Conservation (phyloP, 2,888 invertebrate genomes). For the Chorisops tibialis region DNA sequence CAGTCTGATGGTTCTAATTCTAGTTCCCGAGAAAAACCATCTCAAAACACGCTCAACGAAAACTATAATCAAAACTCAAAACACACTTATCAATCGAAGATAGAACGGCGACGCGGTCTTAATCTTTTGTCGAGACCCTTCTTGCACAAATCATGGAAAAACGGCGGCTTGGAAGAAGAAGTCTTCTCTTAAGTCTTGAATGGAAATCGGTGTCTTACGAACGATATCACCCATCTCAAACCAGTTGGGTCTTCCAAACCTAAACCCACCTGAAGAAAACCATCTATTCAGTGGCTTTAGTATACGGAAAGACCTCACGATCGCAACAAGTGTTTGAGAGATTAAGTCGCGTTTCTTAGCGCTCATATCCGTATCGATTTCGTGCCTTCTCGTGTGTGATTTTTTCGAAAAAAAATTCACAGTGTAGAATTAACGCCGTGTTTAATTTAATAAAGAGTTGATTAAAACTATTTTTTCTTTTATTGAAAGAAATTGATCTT, state of each 20-base stretch:
- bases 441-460: background rate
- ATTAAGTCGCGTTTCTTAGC: background rate
- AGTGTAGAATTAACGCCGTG: background rate
- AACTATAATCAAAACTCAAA: background rate
- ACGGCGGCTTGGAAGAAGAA: background rate
- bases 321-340: constrained; percentile 27
- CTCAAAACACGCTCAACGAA: too few species aligned
- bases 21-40: too few species aligned
- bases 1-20: too few species aligned
- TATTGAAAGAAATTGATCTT: too few species aligned
- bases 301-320: constrained; percentile 30
- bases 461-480: too few species aligned
- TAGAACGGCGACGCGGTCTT: background rate
- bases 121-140: background rate
- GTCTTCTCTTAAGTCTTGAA: background rate
- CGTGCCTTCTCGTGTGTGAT: constrained; percentile 1
- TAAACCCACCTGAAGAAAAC: constrained; percentile 29
- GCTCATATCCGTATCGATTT: background rate
- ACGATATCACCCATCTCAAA: background rate
- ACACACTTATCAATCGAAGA: constrained; percentile 21
- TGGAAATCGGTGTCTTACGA: background rate
- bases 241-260: constrained; percentile 16
- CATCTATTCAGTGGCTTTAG: constrained; percentile 22
- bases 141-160: background rate
- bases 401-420: background rate